A percentile compares a stretch with the other conserved stretches of the same genome.
phyloP scores from a whole-genome alignment of 2,888 invertebrate genomes.

The Papilio protenor region DNA sequence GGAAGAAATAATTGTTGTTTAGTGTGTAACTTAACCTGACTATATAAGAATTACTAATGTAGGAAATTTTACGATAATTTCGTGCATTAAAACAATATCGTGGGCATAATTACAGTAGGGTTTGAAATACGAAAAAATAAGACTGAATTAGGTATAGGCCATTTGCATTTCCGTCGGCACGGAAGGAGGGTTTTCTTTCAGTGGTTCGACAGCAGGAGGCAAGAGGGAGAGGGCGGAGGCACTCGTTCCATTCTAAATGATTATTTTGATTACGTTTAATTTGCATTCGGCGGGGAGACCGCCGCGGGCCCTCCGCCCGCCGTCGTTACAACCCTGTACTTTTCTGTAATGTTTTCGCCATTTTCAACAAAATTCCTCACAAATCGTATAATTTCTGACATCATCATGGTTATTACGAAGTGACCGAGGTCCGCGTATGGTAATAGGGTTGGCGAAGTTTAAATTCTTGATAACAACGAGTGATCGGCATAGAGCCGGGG shows the following conservation, averaged over 20 bases:
- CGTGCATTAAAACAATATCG: constrained; percentile 74
- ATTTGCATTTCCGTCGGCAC: constrained; percentile 75
- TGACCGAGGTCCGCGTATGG: constrained; percentile 75
- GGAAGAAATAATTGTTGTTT: neutral
- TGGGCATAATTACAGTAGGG: constrained; percentile 70
- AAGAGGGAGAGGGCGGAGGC: constrained; percentile 61
- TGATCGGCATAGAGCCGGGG: constrained; percentile 82
- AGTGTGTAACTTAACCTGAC: constrained; percentile 46
- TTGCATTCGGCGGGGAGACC: constrained; percentile 77
- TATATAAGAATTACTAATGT: constrained; percentile 71
- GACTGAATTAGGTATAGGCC: constrained; percentile 71
- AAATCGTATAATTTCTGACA: constrained; percentile 83
- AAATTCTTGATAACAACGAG: constrained; percentile 83
- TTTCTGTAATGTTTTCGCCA: constrained; percentile 85
- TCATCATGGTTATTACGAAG: constrained; percentile 83
- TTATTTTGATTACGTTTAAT: constrained; percentile 85
- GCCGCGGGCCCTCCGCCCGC: constrained; percentile 71
- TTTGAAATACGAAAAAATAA: constrained; percentile 78
- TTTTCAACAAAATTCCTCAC: constrained; percentile 84
- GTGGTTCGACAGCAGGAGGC: constrained; percentile 56
- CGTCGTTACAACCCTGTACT: constrained; percentile 81
- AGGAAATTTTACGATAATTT: constrained; percentile 74
- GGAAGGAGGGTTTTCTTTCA: constrained; percentile 66
- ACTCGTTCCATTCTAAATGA: constrained; percentile 69
- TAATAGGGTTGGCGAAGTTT: constrained; percentile 77